Evolutionary conservation across 2,797 vertebrate genomes (phyloP), one percentile per base, ranked within the genome.

Genomic region (Chelidonichthys spinosus): DNA sequence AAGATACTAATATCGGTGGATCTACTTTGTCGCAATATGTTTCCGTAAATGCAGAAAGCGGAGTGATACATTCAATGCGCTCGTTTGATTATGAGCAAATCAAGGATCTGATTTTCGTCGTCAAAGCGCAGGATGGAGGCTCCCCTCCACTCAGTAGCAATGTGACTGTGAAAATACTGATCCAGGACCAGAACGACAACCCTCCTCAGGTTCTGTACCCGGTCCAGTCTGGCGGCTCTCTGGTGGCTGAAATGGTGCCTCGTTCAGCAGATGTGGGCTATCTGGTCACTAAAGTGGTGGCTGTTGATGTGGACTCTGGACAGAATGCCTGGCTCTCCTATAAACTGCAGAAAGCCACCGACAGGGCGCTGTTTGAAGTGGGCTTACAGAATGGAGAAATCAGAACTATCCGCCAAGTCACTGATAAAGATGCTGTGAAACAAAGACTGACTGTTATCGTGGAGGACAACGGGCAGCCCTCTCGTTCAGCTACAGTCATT

Each of bases 271-370:
- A 95, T 83, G 93, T 94, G 53, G 95, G 95, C 74, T 96, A 95
- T 74, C 87, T 96, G 86, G 94, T 96, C 33, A 95, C 95, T 82
- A 96, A 96, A 93, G 80, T 96, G 73, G 94, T 96, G 76, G 95
- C 95, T 8, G 94, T 95, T 42, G 95, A 96, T 87, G 87, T 88
- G 78, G 95, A 96, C 85, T 94, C 94, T 3, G 95, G 95, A 81
- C 94, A 95, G 82, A 95, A 95, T 58, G 93, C 94, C 73, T 95
- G 94, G 93, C 93, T 96, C 58, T 95, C 93, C 44, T 95, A 95
- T 89, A 93, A 94, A 88, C 90, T 95, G 15, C 64, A 80, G 63
- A 72, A 61, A 69, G 76, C 89, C 68, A 90, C 92, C 64, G 94
- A 95, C 58, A 91, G 90, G 18, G 84, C 87, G 60, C 88, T 93